These are phyloP conservation scores for Neodontobutis hainanensis DNA, from an alignment of 2,113 vertebrate species.

Conservation along the genomic window DNA sequence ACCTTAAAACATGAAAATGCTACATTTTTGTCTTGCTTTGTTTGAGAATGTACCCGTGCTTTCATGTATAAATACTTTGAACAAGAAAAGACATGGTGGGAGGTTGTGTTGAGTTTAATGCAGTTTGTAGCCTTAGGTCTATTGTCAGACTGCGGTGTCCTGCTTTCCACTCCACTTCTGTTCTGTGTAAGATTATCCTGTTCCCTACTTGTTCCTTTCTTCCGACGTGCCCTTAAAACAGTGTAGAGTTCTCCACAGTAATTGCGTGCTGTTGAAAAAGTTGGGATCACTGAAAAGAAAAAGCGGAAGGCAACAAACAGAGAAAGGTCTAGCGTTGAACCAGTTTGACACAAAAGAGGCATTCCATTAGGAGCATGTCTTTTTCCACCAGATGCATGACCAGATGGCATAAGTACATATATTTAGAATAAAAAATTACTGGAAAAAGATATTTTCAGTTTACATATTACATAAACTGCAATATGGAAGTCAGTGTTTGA, in stretches of 20 bases:
- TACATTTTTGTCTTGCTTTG: background rate
- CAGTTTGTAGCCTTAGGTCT: slow-evolving; percentile 58
- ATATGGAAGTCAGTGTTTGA: slow-evolving; percentile 32
- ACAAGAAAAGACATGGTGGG: slow-evolving; percentile 23
- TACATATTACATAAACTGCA: slow-evolving; percentile 37
- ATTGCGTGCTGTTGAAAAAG: slow-evolving; percentile 50
- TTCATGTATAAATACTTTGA: background rate
- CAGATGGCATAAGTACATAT: slow-evolving; percentile 49
- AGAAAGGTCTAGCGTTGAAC: slow-evolving; percentile 3
- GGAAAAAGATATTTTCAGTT: slow-evolving; percentile 29
- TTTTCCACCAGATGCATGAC: slow-evolving; percentile 40
- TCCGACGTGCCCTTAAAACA: slow-evolving; percentile 20
- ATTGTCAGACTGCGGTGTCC: slow-evolving; percentile 36
- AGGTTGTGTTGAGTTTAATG: slow-evolving; percentile 55
- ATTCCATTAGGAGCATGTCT: slow-evolving; percentile 14
- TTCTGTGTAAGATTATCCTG: slow-evolving; percentile 52
- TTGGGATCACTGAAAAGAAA: slow-evolving; percentile 27
- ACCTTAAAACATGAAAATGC: slow-evolving; percentile 41
- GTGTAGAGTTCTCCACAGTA: slow-evolving; percentile 32
- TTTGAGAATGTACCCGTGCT: background rate
- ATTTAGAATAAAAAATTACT: slow-evolving; percentile 49
- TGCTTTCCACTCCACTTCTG: slow-evolving; percentile 42
- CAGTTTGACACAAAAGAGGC: slow-evolving; percentile 31
- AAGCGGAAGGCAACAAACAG: background rate
- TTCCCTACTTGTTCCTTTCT: slow-evolving; percentile 40